Conservation (phyloP, 2,113 vertebrate genomes). For the Ibidorhyncha struthersii region DNA sequence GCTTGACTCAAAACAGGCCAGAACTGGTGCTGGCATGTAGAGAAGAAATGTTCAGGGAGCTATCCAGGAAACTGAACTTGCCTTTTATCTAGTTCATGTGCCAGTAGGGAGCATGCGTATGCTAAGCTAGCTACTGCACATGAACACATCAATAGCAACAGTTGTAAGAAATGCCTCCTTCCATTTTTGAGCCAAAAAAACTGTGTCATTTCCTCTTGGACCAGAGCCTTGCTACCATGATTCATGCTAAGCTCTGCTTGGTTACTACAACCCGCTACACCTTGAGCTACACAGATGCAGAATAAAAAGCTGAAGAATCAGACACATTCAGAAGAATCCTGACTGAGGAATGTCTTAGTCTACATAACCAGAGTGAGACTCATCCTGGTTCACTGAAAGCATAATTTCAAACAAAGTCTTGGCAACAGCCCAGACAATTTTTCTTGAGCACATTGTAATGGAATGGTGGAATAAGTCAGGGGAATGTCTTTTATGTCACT, state of each 20-base stretch:
- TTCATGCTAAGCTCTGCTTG: neutral
- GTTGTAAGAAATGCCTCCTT: neutral
- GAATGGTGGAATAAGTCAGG: neutral
- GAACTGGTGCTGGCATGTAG: neutral
- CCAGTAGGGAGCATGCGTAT: neutral
- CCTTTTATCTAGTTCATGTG: neutral
- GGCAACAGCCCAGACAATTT: neutral
- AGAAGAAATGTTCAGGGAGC: neutral
- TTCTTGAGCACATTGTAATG: neutral
- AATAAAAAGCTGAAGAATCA: neutral
- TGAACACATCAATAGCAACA: neutral
- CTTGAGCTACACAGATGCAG: neutral
- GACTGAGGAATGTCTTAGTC: neutral
- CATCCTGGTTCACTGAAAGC: neutral
- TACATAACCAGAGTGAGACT: neutral
- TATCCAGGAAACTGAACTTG: neutral
- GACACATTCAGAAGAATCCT: neutral
- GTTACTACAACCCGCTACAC: neutral
- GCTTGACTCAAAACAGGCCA: neutral
- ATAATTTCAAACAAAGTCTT: neutral
- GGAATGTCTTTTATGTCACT: neutral
- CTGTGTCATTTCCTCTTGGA: conserved; percentile 10
- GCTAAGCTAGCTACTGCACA: neutral
- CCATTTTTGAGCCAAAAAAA: neutral
- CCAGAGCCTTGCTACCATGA: neutral